These are phyloP conservation scores for Cuculus canorus DNA, from an alignment of 2,797 vertebrate genomes.

Conservation along the genomic window DNA sequence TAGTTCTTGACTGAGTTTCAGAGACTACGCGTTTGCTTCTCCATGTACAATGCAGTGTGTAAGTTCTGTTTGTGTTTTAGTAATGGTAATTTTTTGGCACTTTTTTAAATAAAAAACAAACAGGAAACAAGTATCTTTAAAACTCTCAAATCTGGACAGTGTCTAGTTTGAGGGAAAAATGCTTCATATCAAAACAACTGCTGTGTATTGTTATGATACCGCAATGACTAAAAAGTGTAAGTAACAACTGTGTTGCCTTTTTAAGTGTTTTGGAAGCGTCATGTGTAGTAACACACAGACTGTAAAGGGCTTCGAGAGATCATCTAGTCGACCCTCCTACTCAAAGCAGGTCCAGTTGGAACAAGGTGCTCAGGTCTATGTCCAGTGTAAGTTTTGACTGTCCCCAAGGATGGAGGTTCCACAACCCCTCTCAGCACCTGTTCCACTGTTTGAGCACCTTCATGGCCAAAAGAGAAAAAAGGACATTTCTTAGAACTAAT, in stretches of 20 bases:
- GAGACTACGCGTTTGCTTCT: neutral
- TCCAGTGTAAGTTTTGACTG: neutral
- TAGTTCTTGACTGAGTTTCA: slow-evolving; percentile 46
- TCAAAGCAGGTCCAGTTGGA: neutral
- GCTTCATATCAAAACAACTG: neutral
- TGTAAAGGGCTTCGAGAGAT: neutral
- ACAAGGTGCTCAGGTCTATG: neutral
- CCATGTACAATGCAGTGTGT: neutral
- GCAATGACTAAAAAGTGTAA: neutral
- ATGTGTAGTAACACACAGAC: rapidly evolving
- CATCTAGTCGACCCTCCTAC: neutral
- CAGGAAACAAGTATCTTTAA: neutral
- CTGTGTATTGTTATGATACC: neutral
- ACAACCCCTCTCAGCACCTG: neutral
- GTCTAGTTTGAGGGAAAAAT: neutral
- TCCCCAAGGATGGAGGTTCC: neutral
- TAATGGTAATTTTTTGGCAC: neutral
- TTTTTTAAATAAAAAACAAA: neutral
- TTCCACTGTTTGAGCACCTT: neutral
- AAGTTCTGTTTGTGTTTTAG: neutral
- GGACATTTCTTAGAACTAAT: neutral
- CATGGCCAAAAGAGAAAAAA: neutral
- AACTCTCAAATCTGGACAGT: neutral
- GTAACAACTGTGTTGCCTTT: neutral
- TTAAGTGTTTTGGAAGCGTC: neutral